These are phyloP conservation scores for Chromis chromis DNA, from an alignment of 2,797 vertebrate genomes.

Conservation along the genomic window DNA sequence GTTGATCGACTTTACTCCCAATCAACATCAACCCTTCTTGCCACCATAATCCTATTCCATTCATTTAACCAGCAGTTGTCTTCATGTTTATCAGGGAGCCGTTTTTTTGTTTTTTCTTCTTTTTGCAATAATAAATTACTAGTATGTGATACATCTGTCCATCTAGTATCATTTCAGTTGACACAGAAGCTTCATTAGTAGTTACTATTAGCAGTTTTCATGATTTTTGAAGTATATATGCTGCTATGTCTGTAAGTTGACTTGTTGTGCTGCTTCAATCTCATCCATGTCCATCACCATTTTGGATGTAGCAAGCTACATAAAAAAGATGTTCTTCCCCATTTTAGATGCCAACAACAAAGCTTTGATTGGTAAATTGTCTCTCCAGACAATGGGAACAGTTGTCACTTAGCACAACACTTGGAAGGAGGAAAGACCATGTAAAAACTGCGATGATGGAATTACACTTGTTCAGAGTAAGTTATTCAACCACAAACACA, in stretches of 20 bases:
- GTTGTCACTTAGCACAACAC: background rate
- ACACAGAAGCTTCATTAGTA: background rate
- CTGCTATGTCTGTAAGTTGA: background rate
- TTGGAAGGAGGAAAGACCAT: too few relatives aligned
- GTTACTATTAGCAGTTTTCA: background rate
- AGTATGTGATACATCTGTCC: background rate
- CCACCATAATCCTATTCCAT: background rate
- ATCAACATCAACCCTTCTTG: background rate
- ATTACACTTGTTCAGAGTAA: too few relatives aligned
- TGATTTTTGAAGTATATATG: background rate
- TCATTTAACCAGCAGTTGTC: background rate
- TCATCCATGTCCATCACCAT: background rate
- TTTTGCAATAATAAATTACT: background rate
- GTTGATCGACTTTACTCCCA: background rate
- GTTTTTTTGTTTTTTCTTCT: background rate
- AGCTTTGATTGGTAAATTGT: too few relatives aligned
- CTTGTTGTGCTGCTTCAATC: background rate
- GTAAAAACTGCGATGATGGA: too few relatives aligned
- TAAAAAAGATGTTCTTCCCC: background rate
- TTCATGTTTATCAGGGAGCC: background rate
- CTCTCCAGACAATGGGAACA: background rate
- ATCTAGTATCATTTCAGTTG: background rate
- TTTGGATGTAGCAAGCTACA: background rate
- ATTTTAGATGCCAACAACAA: background rate
- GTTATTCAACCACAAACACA: background rate